Evolutionary conservation across 2,797 vertebrate species (phyloP).

Genomic region (Pipistrellus kuhlii): DNA sequence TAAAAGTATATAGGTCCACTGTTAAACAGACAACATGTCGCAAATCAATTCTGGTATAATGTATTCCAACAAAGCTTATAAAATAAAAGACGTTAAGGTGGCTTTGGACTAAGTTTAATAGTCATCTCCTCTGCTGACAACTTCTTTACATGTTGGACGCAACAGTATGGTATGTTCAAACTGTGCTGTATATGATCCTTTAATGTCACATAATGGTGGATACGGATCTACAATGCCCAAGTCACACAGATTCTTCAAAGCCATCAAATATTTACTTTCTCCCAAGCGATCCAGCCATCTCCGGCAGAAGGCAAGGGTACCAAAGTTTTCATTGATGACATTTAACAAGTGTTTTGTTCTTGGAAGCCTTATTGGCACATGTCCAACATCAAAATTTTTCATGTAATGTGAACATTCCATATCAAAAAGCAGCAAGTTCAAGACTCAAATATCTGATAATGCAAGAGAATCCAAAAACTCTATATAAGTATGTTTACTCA

Average conservation of each 20-base stretch:
- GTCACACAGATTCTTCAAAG: conserved; percentile 99
- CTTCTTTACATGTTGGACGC: conserved; percentile 99
- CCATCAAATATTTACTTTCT: conserved; percentile 99
- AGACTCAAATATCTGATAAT: not conserved
- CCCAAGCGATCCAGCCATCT: conserved; percentile 98
- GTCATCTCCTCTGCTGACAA: conserved; percentile 98
- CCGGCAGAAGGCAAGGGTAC: conserved; percentile 98
- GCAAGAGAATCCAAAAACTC: not conserved
- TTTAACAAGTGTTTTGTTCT: conserved; percentile 98
- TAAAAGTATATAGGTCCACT: conserved; percentile 87
- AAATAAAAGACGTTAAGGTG: conserved; percentile 86
- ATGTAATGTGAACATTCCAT: conserved; percentile 99
- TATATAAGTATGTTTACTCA: not conserved
- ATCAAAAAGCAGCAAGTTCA: conserved; percentile 84
- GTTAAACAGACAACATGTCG: conserved; percentile 87
- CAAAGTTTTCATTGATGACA: conserved; percentile 99
- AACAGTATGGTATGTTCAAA: conserved; percentile 99
- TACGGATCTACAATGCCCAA: conserved; percentile 99
- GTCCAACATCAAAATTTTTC: conserved; percentile 99
- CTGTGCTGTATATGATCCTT: conserved; percentile 99
- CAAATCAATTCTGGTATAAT: conserved; percentile 85
- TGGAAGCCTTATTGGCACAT: conserved; percentile 98
- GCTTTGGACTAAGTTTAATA: conserved; percentile 90
- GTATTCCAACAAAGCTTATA: conserved; percentile 87
- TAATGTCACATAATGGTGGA: conserved; percentile 97